Evolutionary conservation across 2,797 vertebrate genomes (phyloP).

Genomic region (Danio choprae): DNA sequence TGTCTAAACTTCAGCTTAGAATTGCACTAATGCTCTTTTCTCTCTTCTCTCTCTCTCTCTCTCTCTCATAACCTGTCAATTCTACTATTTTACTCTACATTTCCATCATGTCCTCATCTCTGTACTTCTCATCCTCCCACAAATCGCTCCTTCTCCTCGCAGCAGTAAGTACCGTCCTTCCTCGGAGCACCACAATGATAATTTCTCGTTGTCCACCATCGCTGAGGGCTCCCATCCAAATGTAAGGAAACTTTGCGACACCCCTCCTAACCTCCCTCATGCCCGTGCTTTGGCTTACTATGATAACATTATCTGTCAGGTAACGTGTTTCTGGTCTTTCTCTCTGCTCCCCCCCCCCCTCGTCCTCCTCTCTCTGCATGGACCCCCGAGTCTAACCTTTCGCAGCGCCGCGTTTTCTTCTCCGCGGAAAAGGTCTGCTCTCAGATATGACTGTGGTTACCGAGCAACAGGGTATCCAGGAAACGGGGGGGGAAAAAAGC

Average conservation of each 20-base stretch:
- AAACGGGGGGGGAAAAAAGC: constrained; percentile 5
- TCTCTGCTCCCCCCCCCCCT: constrained; percentile 64
- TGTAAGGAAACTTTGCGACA: constrained; percentile 91
- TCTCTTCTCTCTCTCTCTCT: constrained; percentile 20
- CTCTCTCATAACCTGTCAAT: constrained; percentile 18
- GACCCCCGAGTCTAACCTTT: constrained; percentile 66
- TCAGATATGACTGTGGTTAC: constrained; percentile 46
- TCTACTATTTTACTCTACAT: not conserved
- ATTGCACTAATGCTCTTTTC: constrained; percentile 52
- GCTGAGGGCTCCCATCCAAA: constrained; percentile 99
- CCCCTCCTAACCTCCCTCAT: constrained; percentile 87
- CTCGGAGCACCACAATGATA: constrained; percentile 98
- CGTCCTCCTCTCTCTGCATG: constrained; percentile 71
- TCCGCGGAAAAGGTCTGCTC: constrained; percentile 58
- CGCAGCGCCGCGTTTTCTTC: constrained; percentile 35
- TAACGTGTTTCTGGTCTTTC: constrained; percentile 87
- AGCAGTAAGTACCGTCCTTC: constrained; percentile 93
- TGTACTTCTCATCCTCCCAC: not conserved
- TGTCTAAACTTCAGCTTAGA: constrained; percentile 37
- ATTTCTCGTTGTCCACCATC: constrained; percentile 99
- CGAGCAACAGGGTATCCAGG: constrained; percentile 57
- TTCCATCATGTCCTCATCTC: constrained; percentile 1
- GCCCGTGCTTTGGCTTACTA: constrained; percentile 91
- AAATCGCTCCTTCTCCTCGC: constrained; percentile 47
- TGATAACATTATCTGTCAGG: constrained; percentile 94